These are phyloP conservation scores for Oreotrochilus melanogaster DNA, from an alignment of 2,113 vertebrate species.

Conservation along the genomic window DNA sequence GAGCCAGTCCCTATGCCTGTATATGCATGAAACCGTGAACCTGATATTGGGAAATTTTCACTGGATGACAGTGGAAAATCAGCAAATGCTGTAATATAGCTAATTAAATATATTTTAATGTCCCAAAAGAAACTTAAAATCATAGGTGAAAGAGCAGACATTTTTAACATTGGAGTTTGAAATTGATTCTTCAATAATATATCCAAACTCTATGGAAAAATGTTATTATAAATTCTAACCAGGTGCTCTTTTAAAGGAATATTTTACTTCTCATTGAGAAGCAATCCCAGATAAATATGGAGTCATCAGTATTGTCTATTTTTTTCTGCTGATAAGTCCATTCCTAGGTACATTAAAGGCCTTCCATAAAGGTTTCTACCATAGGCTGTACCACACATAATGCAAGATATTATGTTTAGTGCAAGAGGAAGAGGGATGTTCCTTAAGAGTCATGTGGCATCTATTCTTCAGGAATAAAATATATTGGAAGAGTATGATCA, in stretches of 20 bases:
- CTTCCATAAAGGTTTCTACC: background rate
- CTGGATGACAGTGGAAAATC: background rate
- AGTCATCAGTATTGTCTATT: background rate
- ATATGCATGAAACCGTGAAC: background rate
- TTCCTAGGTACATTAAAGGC: background rate
- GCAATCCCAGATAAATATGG: background rate
- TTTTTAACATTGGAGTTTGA: background rate
- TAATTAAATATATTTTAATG: background rate
- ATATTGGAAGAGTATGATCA: background rate
- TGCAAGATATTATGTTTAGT: background rate
- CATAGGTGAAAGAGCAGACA: background rate
- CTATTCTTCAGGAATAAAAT: background rate
- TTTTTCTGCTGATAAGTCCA: background rate
- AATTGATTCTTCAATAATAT: background rate
- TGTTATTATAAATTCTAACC: background rate
- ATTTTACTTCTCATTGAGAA: background rate
- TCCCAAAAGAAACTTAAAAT: background rate
- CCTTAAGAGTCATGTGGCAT: background rate
- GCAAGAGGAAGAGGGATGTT: rapidly evolving
- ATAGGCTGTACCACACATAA: background rate
- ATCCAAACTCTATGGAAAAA: background rate
- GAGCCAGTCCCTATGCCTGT: background rate
- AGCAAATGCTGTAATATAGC: background rate
- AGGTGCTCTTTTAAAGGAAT: background rate
- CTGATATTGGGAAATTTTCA: background rate